These are phyloP conservation scores for Pterocles burchelli DNA, from an alignment of 2,113 vertebrate species.

Conservation along the genomic window DNA sequence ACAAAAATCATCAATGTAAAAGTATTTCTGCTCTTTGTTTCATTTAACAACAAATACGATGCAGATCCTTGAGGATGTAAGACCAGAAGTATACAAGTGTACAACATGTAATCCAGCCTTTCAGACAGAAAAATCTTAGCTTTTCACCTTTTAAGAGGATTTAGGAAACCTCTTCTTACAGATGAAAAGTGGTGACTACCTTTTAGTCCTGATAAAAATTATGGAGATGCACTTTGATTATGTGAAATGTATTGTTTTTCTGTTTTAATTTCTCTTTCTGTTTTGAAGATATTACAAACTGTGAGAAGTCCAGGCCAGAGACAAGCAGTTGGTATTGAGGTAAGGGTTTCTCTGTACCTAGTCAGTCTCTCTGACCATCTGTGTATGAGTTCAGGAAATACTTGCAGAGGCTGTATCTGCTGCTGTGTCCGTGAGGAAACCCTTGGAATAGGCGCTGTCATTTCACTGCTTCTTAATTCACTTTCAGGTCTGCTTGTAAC, in stretches of 20 bases:
- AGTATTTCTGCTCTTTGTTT: not conserved
- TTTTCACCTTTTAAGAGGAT: not conserved
- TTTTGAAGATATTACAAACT: constrained; percentile 91
- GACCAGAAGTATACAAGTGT: not conserved
- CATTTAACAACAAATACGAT: not conserved
- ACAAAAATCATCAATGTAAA: not conserved
- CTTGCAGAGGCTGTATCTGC: not conserved
- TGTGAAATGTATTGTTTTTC: not conserved
- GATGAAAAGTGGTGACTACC: not conserved
- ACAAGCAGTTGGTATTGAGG: constrained; percentile 94
- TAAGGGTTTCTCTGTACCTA: constrained; percentile 52
- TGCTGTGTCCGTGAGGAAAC: not conserved
- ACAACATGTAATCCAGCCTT: not conserved
- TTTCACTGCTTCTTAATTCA: not conserved
- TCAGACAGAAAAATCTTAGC: not conserved
- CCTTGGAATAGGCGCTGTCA: rapidly evolving
- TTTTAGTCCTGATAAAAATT: not conserved
- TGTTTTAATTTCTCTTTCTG: not conserved
- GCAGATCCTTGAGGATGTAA: not conserved
- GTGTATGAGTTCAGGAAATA: not conserved
- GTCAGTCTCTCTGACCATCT: not conserved
- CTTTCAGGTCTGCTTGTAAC: not conserved
- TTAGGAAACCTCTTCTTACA: not conserved
- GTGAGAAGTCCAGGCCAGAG: constrained; percentile 89
- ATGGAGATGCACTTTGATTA: not conserved